phyloP scores from a whole-genome alignment of 2,797 vertebrate genomes.

The Aplochiton taeniatus region DNA sequence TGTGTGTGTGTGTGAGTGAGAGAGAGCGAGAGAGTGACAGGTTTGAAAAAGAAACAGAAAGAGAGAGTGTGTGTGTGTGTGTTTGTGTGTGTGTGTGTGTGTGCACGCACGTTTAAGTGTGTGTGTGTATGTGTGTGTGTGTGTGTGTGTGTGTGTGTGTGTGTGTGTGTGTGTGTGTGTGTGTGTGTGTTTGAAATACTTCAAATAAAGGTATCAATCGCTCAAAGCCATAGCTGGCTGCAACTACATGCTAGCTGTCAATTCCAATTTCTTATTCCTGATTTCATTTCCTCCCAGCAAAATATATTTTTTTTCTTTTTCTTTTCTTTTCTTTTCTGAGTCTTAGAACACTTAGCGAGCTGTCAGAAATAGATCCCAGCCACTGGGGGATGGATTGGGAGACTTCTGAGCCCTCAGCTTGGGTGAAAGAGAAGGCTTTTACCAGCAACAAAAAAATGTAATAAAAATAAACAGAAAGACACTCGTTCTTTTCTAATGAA shows the following conservation, averaged over 20 bases:
- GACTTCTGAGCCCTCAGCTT: conserved; percentile 38
- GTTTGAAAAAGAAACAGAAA: no score
- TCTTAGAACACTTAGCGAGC: conserved; percentile 36
- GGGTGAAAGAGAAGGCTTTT: conserved; percentile 17
- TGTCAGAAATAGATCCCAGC: conserved; percentile 40
- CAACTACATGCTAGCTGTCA: no score
- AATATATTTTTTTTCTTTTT: neutral
- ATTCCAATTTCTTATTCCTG: no score
- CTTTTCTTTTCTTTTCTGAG: conserved; percentile 19
- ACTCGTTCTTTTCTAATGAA: conserved; percentile 25
- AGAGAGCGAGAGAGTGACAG: neutral
- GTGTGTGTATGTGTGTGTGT: neutral
- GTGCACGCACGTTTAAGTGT: neutral
- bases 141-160: conserved; percentile 9
- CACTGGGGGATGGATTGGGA: neutral
- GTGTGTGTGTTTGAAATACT: conserved; percentile 3
- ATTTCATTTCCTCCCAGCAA: neutral
- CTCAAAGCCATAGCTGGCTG: no score
- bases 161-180: conserved; percentile 11
- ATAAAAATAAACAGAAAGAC: no score
- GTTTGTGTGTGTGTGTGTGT: neutral
- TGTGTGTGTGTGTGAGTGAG: neutral
- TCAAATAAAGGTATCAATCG: no score
- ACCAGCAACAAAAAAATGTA: neutral
- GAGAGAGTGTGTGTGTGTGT: neutral